Base-by-base conservation (phyloP, 2,888 invertebrate genomes). In the Gymnoscelis rufifasciata region DNA sequence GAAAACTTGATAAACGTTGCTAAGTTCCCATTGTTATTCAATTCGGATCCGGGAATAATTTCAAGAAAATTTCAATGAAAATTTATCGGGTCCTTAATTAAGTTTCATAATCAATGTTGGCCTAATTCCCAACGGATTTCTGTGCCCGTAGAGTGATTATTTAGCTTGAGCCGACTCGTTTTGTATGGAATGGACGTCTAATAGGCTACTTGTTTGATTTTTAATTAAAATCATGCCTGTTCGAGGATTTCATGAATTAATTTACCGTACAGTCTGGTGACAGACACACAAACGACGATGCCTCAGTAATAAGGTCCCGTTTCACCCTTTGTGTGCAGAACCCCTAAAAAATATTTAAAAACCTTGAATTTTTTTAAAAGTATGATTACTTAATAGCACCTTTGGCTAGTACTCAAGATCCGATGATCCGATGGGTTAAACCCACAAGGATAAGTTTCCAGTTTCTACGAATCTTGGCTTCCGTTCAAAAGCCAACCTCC, bases 21-120 rank as follows among this genome's bases (percentile, higher is more conserved):
- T 42, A 38, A 50, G 27, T 50, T 50, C 26, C 19, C 38, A 45
- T 45, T 50, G 50, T 50, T 45, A 42, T 50, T 50, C 42, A 38
- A 47, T 38, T 38, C 24, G 28, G 35, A 31, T 43, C 37, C 13
- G 37, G n/a, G 47, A 43, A 43, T 37, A 38, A 48, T 44, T 44
- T 44, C 40, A 35, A 30, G 49, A 43, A 43, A 35, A 43, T 50
- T 41, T 45, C 42, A 50, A 42, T 50, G 38, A 45, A 42, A 48
- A 31, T 43, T 42, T 38, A 42, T 45, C 29, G 45, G 38, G 42
- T 38, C 33, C 50, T 42, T 50, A 50, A 50, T 50, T 45, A 50
- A 50, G 33, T 50, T 45, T 50, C 42, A 50, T 50, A 50, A 50
- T 50, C 50, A 50, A 45, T 50, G 45, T 35, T 42, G 45, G 42